Percentiles rank a stretch among this genome's conserved stretches.
phyloP scores from a whole-genome alignment of 2,113 vertebrate species.

The Sorex fumeus region DNA sequence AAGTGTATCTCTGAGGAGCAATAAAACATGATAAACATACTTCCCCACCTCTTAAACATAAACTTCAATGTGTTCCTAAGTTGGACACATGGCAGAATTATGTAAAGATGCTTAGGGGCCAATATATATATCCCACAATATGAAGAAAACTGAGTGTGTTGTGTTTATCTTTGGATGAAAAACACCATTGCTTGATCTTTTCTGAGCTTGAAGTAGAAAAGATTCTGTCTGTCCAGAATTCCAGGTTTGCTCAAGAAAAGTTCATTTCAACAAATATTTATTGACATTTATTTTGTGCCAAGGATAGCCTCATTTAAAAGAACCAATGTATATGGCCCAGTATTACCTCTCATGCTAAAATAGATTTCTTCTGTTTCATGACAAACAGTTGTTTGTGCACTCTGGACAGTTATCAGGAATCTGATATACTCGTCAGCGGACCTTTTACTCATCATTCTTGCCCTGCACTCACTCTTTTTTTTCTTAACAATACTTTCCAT shows the following conservation, averaged over 20 bases:
- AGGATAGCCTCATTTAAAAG: background rate
- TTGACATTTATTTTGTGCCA: constrained; percentile 26
- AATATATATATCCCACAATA: background rate
- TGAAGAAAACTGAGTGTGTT: background rate
- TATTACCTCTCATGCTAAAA: constrained; percentile 29
- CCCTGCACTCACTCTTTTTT: background rate
- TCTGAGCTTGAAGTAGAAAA: background rate
- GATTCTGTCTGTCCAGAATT: background rate
- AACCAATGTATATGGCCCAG: background rate
- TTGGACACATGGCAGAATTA: background rate
- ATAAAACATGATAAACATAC: background rate
- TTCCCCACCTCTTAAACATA: background rate
- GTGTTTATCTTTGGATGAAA: background rate
- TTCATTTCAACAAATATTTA: background rate
- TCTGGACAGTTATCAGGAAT: background rate
- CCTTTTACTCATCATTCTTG: background rate
- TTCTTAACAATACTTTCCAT: background rate
- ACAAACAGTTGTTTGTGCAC: background rate
- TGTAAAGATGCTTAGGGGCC: background rate
- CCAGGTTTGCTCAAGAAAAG: background rate
- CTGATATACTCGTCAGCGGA: background rate
- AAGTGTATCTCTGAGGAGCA: fast-evolving
- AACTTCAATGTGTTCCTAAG: background rate
- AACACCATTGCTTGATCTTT: background rate
- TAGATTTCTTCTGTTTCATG: background rate